A percentile compares a stretch with the other conserved stretches of the same genome.
Evolutionary conservation across 2,888 invertebrate genomes (phyloP).

Genomic region (Dryadula phaetusa): DNA sequence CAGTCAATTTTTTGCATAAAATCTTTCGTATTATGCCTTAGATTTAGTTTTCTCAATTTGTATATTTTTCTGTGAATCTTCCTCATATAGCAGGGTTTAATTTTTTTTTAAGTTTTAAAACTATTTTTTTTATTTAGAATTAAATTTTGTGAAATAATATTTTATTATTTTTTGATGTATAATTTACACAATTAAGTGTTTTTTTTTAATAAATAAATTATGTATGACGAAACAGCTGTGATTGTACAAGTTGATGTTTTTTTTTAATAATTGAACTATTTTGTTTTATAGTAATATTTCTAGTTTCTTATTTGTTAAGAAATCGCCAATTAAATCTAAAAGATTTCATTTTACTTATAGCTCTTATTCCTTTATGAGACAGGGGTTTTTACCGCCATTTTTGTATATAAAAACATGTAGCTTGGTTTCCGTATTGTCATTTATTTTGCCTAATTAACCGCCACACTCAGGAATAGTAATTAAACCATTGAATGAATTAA

Average conservation of each 20-base stretch:
- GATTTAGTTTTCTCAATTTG: background rate
- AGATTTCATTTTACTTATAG: background rate
- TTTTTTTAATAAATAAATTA: background rate
- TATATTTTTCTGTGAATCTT: background rate
- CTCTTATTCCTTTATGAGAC: background rate
- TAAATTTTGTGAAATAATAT: background rate
- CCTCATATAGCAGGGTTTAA: background rate
- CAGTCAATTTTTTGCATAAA: background rate
- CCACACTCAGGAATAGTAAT: background rate
- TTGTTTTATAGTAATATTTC: background rate
- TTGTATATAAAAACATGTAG: background rate
- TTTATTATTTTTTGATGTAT: background rate
- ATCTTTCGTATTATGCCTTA: background rate
- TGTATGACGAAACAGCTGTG: conserved; percentile 8
- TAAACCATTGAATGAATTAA: background rate
- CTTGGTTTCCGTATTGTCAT: background rate
- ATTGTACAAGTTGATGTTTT: background rate
- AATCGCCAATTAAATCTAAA: conserved; percentile 1
- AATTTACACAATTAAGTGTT: background rate
- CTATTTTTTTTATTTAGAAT: too few relatives aligned
- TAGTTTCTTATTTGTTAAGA: background rate
- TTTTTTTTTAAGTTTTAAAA: too few relatives aligned
- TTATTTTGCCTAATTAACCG: background rate
- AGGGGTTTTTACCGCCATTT: background rate
- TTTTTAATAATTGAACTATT: background rate